Conservation (phyloP, 2,113 vertebrate species). For the Bagarius yarrelli region DNA sequence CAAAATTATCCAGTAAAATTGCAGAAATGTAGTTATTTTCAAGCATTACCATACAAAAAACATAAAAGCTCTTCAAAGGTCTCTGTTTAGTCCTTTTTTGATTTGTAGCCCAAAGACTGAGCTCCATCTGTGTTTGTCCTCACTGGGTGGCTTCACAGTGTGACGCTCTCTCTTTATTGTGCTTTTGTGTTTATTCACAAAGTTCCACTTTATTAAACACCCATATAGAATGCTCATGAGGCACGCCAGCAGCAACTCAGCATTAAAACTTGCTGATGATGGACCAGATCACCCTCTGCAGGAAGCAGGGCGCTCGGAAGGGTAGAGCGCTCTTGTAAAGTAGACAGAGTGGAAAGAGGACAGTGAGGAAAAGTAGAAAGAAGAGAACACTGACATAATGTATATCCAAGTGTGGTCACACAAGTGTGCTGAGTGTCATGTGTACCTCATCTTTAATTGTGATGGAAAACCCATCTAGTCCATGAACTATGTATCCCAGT, state of each 20-base stretch:
- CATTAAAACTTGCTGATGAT: slow-evolving; percentile 29
- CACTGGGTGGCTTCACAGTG: background rate
- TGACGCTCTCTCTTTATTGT: slow-evolving; percentile 10
- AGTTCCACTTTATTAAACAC: slow-evolving; percentile 26
- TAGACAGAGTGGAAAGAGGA: background rate
- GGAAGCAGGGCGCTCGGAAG: slow-evolving; percentile 12
- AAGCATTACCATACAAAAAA: slow-evolving; percentile 14
- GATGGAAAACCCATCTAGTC: slow-evolving; percentile 69
- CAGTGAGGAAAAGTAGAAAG: slow-evolving; percentile 42
- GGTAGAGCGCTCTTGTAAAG: background rate
- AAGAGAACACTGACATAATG: slow-evolving; percentile 17
- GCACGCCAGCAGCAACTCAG: slow-evolving; percentile 15
- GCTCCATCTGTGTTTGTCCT: slow-evolving; percentile 26
- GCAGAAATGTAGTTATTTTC: background rate
- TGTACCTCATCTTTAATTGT: slow-evolving; percentile 72
- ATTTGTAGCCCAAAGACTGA: slow-evolving; percentile 24
- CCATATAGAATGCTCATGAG: slow-evolving; percentile 17
- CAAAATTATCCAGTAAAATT: slow-evolving; percentile 21
- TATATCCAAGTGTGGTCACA: slow-evolving; percentile 58
- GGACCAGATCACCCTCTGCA: slow-evolving; percentile 12
- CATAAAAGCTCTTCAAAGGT: slow-evolving; percentile 4
- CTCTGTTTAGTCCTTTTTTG: slow-evolving; percentile 30
- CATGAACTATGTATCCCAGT: slow-evolving; percentile 64
- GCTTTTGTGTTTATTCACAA: slow-evolving; percentile 36
- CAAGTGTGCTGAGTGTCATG: slow-evolving; percentile 68